Conservation (phyloP, 1,140 invertebrate species). For the Teleogryllus occipitalis region DNA sequence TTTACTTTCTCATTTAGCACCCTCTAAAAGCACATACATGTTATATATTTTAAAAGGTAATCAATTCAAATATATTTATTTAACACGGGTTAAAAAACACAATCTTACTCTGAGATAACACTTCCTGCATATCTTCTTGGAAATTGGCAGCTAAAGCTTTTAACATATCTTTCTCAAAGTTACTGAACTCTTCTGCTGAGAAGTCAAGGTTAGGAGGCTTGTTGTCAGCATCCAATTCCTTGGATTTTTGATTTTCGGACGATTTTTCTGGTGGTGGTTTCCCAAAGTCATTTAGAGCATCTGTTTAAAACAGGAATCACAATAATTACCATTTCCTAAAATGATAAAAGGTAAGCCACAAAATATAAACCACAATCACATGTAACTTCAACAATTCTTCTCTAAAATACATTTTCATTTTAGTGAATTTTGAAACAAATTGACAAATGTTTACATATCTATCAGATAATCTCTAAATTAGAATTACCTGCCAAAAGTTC, state of each 20-base stretch:
- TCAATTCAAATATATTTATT: neutral
- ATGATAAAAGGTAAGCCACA: neutral
- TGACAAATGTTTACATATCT: neutral
- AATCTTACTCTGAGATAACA: conserved; percentile 31
- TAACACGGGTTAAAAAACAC: conserved; percentile 7
- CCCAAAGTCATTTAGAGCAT: conserved; percentile 48
- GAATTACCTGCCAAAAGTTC: conserved; percentile 38
- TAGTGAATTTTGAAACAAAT: neutral
- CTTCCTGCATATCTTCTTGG: conserved; percentile 49
- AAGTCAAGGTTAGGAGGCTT: conserved; percentile 19
- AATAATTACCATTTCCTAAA: neutral
- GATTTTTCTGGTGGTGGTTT: conserved; percentile 32
- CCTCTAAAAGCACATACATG: too few species aligned
- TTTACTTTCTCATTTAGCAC: too few species aligned
- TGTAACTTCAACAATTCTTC: too few species aligned
- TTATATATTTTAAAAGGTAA: neutral
- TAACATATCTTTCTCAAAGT: neutral
- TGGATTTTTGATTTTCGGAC: conserved; percentile 23
- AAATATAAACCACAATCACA: neutral
- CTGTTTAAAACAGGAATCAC: conserved; percentile 31
- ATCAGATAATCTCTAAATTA: neutral
- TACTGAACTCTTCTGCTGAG: conserved; percentile 49
- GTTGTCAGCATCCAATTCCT: neutral
- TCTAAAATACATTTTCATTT: neutral
- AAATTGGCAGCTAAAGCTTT: conserved; percentile 41